phyloP scores from a whole-genome alignment of 1,140 invertebrate species.

The Ips typographus region DNA sequence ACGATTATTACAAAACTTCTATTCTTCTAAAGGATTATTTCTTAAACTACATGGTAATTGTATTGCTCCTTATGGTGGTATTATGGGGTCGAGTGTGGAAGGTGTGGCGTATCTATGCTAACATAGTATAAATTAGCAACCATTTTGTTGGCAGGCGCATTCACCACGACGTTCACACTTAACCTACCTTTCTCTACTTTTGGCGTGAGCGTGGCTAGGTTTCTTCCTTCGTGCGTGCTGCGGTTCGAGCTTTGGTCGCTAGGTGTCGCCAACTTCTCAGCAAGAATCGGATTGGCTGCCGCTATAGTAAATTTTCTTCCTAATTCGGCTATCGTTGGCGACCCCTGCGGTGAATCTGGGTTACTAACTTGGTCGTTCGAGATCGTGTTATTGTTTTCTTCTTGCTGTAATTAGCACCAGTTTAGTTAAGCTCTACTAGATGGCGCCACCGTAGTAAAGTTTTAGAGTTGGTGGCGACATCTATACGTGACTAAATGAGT shows the following conservation, averaged over 20 bases:
- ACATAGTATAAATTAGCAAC: background rate
- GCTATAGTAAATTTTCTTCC: conserved; percentile 73
- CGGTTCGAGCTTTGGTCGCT: conserved; percentile 51
- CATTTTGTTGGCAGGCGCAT: background rate
- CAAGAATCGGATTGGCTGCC: conserved; percentile 77
- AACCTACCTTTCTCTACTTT: conserved; percentile 52
- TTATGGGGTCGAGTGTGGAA: background rate
- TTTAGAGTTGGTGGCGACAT: background rate
- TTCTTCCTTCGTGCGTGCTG: conserved; percentile 36
- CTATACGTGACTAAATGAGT: background rate
- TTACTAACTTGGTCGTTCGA: conserved; percentile 35
- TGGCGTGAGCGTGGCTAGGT: conserved; percentile 49
- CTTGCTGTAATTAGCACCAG: conserved; percentile 44
- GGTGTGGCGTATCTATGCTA: background rate
- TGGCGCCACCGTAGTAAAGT: background rate
- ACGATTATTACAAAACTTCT: conserved; percentile 9
- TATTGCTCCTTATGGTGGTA: background rate
- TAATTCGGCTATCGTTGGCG: conserved; percentile 54
- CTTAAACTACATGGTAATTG: conserved; percentile 5
- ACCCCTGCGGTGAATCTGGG: conserved; percentile 43
- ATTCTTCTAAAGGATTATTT: conserved; percentile 14
- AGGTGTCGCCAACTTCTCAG: conserved; percentile 63
- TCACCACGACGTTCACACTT: background rate
- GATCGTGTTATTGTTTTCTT: conserved; percentile 53
- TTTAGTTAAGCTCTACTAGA: background rate